Percentiles rank a stretch among this genome's conserved stretches.
phyloP scores from a whole-genome alignment of 2,888 invertebrate species.

The Amblyjoppa fuscipennis region DNA sequence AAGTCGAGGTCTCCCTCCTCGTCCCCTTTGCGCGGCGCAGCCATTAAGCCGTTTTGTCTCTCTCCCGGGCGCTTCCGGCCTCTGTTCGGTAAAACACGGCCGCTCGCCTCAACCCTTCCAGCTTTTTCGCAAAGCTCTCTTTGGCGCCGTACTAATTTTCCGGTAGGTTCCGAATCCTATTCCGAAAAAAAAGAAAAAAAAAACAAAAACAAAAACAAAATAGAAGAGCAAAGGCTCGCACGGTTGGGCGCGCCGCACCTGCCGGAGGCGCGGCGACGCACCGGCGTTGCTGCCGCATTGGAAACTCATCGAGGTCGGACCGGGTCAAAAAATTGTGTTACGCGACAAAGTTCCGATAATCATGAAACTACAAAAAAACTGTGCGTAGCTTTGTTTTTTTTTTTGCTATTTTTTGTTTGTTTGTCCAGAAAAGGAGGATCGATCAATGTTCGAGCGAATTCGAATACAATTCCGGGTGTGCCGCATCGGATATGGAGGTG shows the following conservation, averaged over 20 bases:
- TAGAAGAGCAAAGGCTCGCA: constrained; percentile 14
- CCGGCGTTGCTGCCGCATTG: constrained; percentile 22
- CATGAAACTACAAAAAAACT: neutral
- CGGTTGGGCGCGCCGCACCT: constrained; percentile 30
- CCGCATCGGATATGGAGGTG: neutral
- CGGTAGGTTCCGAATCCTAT: constrained; percentile 57
- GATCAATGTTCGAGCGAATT: neutral
- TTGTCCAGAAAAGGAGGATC: neutral
- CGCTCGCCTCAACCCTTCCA: constrained; percentile 10
- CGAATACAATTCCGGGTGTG: neutral
- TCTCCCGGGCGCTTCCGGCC: constrained; percentile 53
- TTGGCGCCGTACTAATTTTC: constrained; percentile 64
- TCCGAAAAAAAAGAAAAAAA: constrained; percentile 15
- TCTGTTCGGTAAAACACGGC: constrained; percentile 12
- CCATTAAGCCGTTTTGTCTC: constrained; percentile 66
- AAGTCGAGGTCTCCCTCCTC: neutral
- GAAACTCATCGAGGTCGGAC: constrained; percentile 28
- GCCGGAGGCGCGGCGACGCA: constrained; percentile 8
- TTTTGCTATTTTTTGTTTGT: neutral
- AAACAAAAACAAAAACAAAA: constrained; percentile 5
- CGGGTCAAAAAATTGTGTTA: constrained; percentile 31
- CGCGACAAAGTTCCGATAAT: constrained; percentile 4
- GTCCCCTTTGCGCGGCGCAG: neutral
- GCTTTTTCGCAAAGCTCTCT: constrained; percentile 26
- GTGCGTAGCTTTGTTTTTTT: neutral